phyloP scores from a whole-genome alignment of 2,888 invertebrate genomes.

The Selenia dentaria region DNA sequence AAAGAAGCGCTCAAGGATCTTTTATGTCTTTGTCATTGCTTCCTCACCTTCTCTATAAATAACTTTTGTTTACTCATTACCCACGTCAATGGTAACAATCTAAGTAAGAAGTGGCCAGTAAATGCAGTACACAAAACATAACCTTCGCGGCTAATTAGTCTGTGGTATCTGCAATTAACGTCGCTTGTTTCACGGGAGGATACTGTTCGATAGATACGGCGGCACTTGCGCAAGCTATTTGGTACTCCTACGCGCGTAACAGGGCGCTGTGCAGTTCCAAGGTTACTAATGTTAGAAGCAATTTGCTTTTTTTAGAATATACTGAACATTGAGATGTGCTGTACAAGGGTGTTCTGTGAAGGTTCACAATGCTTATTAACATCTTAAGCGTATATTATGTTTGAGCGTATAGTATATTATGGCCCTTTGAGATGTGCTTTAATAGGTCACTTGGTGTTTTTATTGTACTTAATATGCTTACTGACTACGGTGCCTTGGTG shows the following conservation, averaged over 20 bases:
- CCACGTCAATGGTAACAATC: slow-evolving; percentile 17
- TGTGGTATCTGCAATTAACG: slow-evolving; percentile 64
- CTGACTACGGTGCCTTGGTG: no score
- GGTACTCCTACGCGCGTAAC: slow-evolving; percentile 30
- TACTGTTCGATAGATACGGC: slow-evolving; percentile 40
- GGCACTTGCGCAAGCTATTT: slow-evolving; percentile 49
- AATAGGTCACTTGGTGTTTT: no score
- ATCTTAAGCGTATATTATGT: no score
- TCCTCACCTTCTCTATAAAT: not conserved
- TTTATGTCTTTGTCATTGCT: not conserved
- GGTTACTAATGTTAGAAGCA: not conserved
- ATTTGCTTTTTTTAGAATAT: not conserved
- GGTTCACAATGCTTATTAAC: no score
- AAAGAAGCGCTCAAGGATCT: not conserved
- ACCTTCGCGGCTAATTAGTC: slow-evolving; percentile 72
- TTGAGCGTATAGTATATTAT: no score
- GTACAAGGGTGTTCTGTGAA: no score
- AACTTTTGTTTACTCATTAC: slow-evolving; percentile 12
- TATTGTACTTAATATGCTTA: no score
- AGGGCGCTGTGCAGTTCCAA: slow-evolving; percentile 4
- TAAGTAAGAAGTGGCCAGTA: slow-evolving; percentile 3
- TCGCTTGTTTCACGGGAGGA: slow-evolving; percentile 54
- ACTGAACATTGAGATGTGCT: not conserved
- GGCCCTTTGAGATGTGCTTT: no score
- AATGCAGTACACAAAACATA: slow-evolving; percentile 31